phyloP scores from a whole-genome alignment of 2,797 vertebrate species.

The Tangara arthus region DNA sequence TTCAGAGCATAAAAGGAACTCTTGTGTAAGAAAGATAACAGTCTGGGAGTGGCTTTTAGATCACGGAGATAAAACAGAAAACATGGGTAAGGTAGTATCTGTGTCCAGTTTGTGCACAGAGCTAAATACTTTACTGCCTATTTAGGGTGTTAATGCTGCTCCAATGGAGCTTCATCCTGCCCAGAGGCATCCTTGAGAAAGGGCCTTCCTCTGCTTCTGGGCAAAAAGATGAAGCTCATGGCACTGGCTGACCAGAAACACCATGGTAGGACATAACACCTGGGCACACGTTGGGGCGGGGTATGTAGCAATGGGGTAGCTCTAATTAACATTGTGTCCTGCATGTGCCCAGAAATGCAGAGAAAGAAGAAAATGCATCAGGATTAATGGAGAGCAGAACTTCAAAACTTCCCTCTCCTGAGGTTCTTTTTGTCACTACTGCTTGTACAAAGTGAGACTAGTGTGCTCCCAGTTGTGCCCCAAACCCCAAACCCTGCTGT shows the following conservation, averaged over 20 bases:
- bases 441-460: not conserved
- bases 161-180: not conserved
- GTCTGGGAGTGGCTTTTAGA: not conserved
- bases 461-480: not conserved
- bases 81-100: not conserved
- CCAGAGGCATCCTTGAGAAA: not conserved
- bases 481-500: not conserved
- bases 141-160: not conserved
- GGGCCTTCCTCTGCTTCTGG: not conserved
- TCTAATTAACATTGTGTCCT: not conserved
- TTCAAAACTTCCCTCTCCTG: not conserved
- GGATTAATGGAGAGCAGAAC: not conserved
- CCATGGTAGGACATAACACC: not conserved
- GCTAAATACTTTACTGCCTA: not conserved
- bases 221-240: not conserved
- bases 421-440: not conserved
- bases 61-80: not conserved
- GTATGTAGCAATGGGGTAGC: not conserved
- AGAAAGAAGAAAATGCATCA: not conserved
- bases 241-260: not conserved
- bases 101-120: rapidly evolving
- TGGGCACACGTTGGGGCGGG: not conserved
- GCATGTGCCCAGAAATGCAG: not conserved
- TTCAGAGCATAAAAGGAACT: not conserved
- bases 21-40: not conserved